Base-by-base conservation (phyloP, 2,888 invertebrate species). In the Penaeus monodon region DNA sequence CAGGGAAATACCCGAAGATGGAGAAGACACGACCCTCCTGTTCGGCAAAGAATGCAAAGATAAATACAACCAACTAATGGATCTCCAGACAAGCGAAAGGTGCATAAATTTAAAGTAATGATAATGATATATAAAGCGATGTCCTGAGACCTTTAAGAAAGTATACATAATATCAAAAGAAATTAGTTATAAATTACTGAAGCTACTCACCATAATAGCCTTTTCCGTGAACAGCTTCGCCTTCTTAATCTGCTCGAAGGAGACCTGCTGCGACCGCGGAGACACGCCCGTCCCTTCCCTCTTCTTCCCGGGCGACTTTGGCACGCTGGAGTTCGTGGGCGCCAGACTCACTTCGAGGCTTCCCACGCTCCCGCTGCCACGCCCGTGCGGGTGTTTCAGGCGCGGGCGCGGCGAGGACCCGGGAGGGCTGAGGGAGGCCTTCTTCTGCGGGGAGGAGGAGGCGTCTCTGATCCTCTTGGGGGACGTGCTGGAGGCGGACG, bases 1-100 rank as follows among this genome's bases (percentile, higher is more conserved):
- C 94, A 17, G 95, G 94, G 92, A 95, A 96, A 81, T 95, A 95
- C 2, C 96, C 96, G 91, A 93, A 92, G 33, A 95, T 92, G 2
- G 93, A 93, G 91, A 91, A 91, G 76, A 91, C 90, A 83, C 91
- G 91, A 38, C 90, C 91, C 38, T 91, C 90, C 90, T 90, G 96
- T 44, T 6, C 38, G 38, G 38, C 38, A 44, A 44, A 44, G 38
- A 44, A 8, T 44, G 38, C 2, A 44, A 7, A 44, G 7, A 44
- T 8, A 44, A 44, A 44, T 33, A 33, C 33, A 33, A 8, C 7
- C 6, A 80, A 12, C n/a, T 17, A 4, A 65, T 27, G 8, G 10
- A 17, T 7, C 27, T 65, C 33, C 20, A 76, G 38, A 44, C 33
- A 44, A 76, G n/a, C 17, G 20, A 49, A 24, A 29, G 24, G 68